Percentiles rank a stretch among this genome's conserved stretches.
Evolutionary conservation across 2,888 invertebrate genomes (phyloP).

Genomic region (Xestia sexstrigata): DNA sequence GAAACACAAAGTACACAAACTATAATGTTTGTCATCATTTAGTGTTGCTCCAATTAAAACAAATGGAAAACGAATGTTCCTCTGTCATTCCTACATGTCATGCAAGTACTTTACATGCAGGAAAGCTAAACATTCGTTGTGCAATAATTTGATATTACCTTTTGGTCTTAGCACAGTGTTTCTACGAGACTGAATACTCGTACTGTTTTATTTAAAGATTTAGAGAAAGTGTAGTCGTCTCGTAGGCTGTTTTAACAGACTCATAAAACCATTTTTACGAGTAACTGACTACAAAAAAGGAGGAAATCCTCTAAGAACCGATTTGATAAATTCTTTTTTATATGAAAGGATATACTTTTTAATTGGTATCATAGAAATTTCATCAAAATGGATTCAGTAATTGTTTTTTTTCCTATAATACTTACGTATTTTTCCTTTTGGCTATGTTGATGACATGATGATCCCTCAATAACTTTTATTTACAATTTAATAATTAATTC

Average conservation of each 20-base stretch:
- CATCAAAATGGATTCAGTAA: too few relatives aligned
- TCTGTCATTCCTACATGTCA: conserved; percentile 7
- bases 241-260: conserved; percentile 6
- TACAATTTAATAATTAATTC: too few relatives aligned
- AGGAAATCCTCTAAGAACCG: too few relatives aligned
- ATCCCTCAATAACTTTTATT: too few relatives aligned
- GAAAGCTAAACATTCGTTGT: conserved; percentile 1
- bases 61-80: conserved; percentile 31
- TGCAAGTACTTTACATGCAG: conserved; percentile 4
- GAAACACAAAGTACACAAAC: conserved; percentile 49
- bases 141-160: not conserved
- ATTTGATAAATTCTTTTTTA: too few relatives aligned
- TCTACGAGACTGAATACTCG: conserved; percentile 21
- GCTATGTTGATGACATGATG: too few relatives aligned
- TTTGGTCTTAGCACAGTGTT: conserved; percentile 15
- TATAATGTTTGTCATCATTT: conserved; percentile 34
- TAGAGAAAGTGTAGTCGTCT: not conserved
- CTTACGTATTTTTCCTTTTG: too few relatives aligned
- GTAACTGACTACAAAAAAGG: too few relatives aligned
- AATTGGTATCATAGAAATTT: too few relatives aligned
- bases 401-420: too few relatives aligned
- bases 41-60: conserved; percentile 35
- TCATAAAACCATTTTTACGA: not conserved
- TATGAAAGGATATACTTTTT: too few relatives aligned
- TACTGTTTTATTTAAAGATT: conserved; percentile 20